These are phyloP conservation scores for Ormyrus nitidulus DNA, from an alignment of 2,888 invertebrate genomes.

Conservation along the genomic window DNA sequence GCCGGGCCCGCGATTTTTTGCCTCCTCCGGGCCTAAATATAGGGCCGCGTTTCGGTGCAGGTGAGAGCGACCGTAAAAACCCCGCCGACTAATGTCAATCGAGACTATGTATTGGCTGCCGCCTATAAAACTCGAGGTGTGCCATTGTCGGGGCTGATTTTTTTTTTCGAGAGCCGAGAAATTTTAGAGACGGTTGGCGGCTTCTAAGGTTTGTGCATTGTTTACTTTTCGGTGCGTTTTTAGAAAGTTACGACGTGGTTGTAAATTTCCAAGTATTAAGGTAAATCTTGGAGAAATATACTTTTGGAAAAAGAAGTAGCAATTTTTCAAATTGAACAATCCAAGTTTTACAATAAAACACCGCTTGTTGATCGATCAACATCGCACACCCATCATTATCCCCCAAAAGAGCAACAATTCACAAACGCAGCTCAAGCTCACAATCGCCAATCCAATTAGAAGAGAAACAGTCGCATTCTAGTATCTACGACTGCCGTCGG, in stretches of 20 bases:
- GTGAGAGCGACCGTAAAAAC: conserved; percentile 24
- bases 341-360: no score
- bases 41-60: background rate
- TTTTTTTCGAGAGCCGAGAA: background rate
- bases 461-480: no score
- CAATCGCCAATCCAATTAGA: no score
- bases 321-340: no score
- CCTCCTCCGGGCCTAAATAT: conserved; percentile 20
- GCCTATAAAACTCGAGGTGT: conserved; percentile 18
- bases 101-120: background rate
- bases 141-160: background rate
- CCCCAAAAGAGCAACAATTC: no score
- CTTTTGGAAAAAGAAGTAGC: no score
- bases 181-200: background rate
- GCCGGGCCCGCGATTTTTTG: conserved; percentile 20
- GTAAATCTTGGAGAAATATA: no score
- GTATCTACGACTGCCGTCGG: background rate
- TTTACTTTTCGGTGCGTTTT: conserved; percentile 3
- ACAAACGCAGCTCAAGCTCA: no score
- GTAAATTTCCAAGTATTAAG: background rate
- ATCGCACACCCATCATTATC: no score
- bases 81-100: conserved; percentile 4
- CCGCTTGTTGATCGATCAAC: no score
- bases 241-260: background rate
- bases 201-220: conserved; percentile 4